Evolutionary conservation across 2,113 vertebrate genomes (phyloP).

Genomic region (Pipa parva): DNA sequence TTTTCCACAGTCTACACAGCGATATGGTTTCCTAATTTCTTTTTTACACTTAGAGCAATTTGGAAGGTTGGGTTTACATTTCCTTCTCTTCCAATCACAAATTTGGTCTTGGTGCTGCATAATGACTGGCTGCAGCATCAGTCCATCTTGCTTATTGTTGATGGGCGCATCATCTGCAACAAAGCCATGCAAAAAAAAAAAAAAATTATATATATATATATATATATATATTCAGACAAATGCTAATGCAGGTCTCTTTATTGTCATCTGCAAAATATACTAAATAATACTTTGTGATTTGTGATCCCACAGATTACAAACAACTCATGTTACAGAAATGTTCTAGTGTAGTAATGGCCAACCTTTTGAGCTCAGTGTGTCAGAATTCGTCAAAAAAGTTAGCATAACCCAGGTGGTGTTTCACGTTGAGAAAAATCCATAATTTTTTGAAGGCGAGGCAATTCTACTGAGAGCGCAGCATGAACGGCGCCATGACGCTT

Average conservation of each 20-base stretch:
- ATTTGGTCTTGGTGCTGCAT: background rate
- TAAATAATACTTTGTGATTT: background rate
- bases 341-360: background rate
- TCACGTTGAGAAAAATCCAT: no score
- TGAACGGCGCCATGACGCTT: no score
- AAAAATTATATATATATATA: no score
- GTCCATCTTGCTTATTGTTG: background rate
- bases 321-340: background rate
- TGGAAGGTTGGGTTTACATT: background rate
- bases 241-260: background rate
- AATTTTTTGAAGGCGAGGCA: no score
- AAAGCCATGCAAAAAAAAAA: background rate
- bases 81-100: background rate
- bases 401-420: no score
- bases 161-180: background rate
- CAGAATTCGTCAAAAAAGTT: no score
- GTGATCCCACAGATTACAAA: background rate
- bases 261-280: background rate
- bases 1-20: constrained; percentile 18
- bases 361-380: no score
- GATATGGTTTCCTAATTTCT: background rate
- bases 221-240: background rate
- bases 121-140: background rate
- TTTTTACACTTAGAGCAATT: background rate
- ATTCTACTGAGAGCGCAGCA: no score